Evolutionary conservation across 2,797 vertebrate genomes (phyloP), one percentile per base, ranked within the genome.

Genomic region (Melanotaenia trifasciata): DNA sequence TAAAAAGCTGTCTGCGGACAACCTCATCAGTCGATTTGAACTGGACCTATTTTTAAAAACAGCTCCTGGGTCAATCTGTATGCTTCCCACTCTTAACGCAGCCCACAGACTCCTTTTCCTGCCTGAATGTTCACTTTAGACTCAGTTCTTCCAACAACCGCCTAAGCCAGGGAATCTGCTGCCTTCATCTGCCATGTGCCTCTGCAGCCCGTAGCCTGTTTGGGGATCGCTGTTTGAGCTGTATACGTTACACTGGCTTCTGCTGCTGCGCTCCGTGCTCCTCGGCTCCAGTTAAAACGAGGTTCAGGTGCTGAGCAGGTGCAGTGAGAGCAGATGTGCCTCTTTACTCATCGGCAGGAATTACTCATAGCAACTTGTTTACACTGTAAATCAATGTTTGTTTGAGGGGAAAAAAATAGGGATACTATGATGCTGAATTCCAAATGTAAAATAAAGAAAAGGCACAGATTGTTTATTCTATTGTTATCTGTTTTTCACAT

Each of bases 271-370:
- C 80, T 82, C 65, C 36, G 66, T 64, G 45, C 51, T 73, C 51
- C 66, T 24, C 81, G 58, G 87, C 77, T 77, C 72, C 64, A 72
- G 70, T 90, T 85, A 84, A 22, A 82, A 68, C 58, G 74, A 81
- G 85, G 76, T 79, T 89, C 86, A 90, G 90, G 89, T 92, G 88
- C 78, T 74, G 76, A 85, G 84, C 89, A 92, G 91, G 86, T 92
- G 90, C 79, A 60, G 32, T 6, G 72, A 84, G 84, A 83, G 78
- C 88, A 88, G 74, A 85, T 85, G 87, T 74, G 40, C 74, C 64
- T 53, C 79, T 88, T 78, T 68, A 51, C 76, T 86, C 65, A 59
- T 78, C 83, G 83, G 87, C 88, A 84, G 82, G 58, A 70, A 72
- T 75, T 58, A 79, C 72, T 85, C 72, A 60, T 79, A 85, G 60